These are phyloP conservation scores for Probaryconus sp. DNA, from an alignment of 1,140 invertebrate species.

Conservation along the genomic window DNA sequence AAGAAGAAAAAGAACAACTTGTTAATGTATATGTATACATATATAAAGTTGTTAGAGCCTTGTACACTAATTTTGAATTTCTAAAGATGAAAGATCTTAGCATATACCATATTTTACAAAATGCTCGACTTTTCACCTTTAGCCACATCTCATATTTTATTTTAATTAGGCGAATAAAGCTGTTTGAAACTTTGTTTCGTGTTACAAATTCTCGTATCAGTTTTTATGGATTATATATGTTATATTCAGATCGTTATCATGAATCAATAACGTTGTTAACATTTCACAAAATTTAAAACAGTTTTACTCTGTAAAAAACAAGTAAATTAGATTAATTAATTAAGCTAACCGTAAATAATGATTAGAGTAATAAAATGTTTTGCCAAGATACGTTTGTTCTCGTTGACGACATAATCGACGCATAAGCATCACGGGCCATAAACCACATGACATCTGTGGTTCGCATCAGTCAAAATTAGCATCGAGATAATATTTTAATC, in stretches of 20 bases:
- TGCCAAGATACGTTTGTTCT: constrained; percentile 4
- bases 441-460: constrained; percentile 53
- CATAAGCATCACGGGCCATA: constrained; percentile 32
- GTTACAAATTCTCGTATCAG: no score
- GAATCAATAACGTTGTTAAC: no score
- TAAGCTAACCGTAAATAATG: no score
- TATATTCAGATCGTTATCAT: no score
- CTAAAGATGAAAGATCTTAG: constrained; percentile 3
- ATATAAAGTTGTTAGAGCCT: constrained; percentile 69
- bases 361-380: no score
- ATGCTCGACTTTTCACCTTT: background rate
- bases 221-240: no score
- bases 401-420: constrained; percentile 39
- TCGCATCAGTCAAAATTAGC: constrained; percentile 54
- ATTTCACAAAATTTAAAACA: no score
- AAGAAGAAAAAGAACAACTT: constrained; percentile 64
- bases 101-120: constrained; percentile 6
- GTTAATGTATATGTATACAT: no score
- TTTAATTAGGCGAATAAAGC: no score
- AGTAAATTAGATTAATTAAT: no score
- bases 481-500: constrained; percentile 63
- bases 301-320: no score
- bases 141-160: background rate
- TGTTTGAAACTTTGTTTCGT: no score
- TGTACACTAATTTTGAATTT: constrained; percentile 41